Conservation (phyloP, 2,113 vertebrate species). For the Scomber scombrus region DNA sequence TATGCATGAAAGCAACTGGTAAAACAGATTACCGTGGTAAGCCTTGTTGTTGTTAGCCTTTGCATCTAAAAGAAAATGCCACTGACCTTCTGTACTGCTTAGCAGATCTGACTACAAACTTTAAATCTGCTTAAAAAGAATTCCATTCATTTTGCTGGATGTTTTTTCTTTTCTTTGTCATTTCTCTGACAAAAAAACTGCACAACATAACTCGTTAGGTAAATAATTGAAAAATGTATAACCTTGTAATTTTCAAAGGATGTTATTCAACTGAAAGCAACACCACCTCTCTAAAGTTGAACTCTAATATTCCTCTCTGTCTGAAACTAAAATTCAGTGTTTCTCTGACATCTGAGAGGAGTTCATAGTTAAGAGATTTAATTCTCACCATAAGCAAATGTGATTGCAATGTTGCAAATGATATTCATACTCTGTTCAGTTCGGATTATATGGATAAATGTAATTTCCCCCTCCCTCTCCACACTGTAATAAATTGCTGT, state of each 20-base stretch:
- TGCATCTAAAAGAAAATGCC: constrained; percentile 32
- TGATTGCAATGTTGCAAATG: background rate
- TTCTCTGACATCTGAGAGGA: background rate
- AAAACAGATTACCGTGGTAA: background rate
- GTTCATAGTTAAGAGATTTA: background rate
- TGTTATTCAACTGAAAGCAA: constrained; percentile 20
- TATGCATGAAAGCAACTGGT: too few relatives aligned
- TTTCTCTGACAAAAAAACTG: background rate
- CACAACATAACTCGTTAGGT: background rate
- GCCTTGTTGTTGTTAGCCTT: constrained; percentile 39
- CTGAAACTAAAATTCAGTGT: constrained; percentile 2
- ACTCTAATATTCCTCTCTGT: background rate
- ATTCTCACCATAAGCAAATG: background rate
- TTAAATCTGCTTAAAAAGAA: background rate
- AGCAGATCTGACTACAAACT: background rate
- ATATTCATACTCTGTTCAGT: background rate
- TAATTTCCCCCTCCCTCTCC: background rate
- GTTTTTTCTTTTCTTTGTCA: constrained; percentile 2
- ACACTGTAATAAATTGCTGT: too few relatives aligned
- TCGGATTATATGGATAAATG: background rate
- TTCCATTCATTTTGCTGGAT: background rate
- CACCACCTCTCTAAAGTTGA: background rate
- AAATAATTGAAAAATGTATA: background rate
- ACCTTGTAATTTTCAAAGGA: constrained; percentile 10
- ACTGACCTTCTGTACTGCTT: constrained; percentile 28